Conservation (phyloP, 2,113 vertebrate species). For the Cacatua alba region DNA sequence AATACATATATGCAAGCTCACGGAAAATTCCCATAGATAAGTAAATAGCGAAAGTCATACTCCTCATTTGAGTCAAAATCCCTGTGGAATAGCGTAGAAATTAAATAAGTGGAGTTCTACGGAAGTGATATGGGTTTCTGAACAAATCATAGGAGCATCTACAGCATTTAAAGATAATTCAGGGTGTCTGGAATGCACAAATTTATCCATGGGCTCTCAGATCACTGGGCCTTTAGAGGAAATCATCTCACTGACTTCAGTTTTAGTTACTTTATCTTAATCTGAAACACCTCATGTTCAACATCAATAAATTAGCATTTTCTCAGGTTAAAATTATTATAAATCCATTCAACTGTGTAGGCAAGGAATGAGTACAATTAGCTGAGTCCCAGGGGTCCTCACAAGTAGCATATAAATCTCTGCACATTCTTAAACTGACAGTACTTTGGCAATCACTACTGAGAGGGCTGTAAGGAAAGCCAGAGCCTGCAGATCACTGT, state of each 20-base stretch:
- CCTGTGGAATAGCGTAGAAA: neutral
- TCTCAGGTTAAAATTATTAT: neutral
- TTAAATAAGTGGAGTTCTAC: neutral
- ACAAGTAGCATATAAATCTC: constrained; percentile 1
- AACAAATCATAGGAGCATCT: neutral
- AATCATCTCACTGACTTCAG: neutral
- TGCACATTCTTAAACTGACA: constrained; percentile 1
- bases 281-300: neutral
- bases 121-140: neutral
- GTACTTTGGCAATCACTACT: neutral
- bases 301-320: constrained; percentile 27
- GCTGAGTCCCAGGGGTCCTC: neutral
- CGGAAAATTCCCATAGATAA: neutral
- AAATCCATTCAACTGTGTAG: constrained; percentile 34
- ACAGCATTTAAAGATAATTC: neutral
- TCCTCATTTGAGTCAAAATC: neutral
- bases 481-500: neutral
- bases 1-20: neutral
- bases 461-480: neutral
- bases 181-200: neutral
- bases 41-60: neutral
- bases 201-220: neutral
- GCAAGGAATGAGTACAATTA: constrained; percentile 20
- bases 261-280: constrained; percentile 39
- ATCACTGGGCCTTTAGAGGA: neutral